Percentiles rank a stretch among this genome's conserved stretches.
These are phyloP conservation scores for Alentia gelatinosa DNA, from an alignment of 2,888 invertebrate species.

Conservation along the genomic window DNA sequence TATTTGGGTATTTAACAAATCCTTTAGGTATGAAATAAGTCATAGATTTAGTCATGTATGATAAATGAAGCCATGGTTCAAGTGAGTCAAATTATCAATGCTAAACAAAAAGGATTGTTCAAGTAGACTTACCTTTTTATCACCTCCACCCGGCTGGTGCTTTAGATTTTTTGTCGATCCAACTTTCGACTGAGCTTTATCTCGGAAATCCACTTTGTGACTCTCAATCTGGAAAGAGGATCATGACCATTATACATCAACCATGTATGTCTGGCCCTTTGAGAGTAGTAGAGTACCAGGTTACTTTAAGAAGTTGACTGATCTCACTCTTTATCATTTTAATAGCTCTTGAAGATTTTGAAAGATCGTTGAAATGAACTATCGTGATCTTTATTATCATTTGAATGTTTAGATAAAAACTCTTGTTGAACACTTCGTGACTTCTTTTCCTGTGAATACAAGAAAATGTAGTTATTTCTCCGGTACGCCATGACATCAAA, in stretches of 20 bases:
- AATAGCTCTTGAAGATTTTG: not conserved
- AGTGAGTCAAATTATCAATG: no score
- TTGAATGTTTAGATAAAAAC: not conserved
- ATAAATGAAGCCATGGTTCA: no score
- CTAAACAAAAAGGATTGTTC: not conserved
- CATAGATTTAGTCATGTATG: no score
- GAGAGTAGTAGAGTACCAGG: no score
- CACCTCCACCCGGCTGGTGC: conserved; percentile 62
- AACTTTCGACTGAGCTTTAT: conserved; percentile 64
- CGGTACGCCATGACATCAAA: not conserved
- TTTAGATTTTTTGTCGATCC: conserved; percentile 65
- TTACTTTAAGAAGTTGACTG: no score
- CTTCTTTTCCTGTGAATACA: not conserved
- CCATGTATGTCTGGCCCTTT: no score
- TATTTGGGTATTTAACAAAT: no score
- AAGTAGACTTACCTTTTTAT: conserved; percentile 56
- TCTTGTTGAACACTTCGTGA: no score
- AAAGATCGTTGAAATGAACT: no score
- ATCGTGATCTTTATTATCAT: not conserved
- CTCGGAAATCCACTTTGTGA: conserved; percentile 61
- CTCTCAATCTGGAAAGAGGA: conserved; percentile 52
- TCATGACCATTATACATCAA: no score
- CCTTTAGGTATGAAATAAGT: no score
- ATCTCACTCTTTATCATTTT: not conserved
- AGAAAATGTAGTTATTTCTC: not conserved